phyloP scores from a whole-genome alignment of 2,113 vertebrate genomes.

The Naja naja region DNA sequence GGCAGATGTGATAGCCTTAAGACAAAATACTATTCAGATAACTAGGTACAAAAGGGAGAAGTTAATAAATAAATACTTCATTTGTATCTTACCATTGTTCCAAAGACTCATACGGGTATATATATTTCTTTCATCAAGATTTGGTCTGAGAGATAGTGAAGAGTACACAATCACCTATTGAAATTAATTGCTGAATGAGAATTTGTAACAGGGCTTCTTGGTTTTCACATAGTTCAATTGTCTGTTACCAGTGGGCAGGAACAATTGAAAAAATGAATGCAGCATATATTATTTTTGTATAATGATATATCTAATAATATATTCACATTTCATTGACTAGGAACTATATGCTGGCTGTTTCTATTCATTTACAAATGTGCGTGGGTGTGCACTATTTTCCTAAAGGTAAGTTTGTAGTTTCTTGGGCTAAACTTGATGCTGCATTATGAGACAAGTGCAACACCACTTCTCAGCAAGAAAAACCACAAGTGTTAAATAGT shows the following conservation, averaged over 20 bases:
- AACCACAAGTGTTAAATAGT: neutral
- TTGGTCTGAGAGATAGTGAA: neutral
- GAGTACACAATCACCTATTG: neutral
- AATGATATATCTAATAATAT: neutral
- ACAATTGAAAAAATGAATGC: neutral
- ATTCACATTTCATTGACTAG: neutral
- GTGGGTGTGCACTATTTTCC: neutral
- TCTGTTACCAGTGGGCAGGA: neutral
- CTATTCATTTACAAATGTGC: neutral
- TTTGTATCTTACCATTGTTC: neutral
- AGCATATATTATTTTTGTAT: neutral
- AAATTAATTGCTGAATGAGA: neutral
- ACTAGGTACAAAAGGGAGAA: neutral
- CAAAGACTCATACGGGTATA: neutral
- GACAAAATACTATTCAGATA: neutral
- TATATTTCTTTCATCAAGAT: neutral
- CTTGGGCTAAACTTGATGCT: neutral
- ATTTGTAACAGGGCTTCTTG: neutral
- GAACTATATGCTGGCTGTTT: neutral
- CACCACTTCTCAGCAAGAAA: neutral
- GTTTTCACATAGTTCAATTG: neutral
- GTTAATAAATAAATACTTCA: neutral
- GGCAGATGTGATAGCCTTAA: neutral
- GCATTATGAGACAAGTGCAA: neutral
- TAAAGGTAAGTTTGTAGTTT: neutral